These are phyloP conservation scores for Eristalis tenax DNA, from an alignment of 2,888 invertebrate species.

Conservation along the genomic window DNA sequence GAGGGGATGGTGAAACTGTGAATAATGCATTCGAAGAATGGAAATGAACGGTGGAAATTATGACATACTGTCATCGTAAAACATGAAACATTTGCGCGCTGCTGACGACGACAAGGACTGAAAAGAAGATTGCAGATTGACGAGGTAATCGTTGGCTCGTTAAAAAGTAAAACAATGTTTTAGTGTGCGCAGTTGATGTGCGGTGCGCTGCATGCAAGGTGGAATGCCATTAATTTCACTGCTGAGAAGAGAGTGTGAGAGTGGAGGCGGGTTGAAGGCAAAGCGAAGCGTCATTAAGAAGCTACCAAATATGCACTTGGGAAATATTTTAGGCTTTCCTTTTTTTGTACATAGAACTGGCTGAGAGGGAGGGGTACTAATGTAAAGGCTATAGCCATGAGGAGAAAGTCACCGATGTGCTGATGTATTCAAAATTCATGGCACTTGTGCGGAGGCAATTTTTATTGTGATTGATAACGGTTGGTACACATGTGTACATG, in stretches of 20 bases:
- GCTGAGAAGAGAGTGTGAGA: neutral
- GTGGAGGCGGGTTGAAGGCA: neutral
- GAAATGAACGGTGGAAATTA: slow-evolving; percentile 69
- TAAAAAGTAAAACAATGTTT: slow-evolving; percentile 64
- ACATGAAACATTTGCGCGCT: slow-evolving; percentile 61
- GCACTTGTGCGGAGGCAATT: neutral
- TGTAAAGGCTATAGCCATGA: neutral
- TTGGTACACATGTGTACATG: neutral
- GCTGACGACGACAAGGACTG: slow-evolving; percentile 16
- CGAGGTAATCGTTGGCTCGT: slow-evolving; percentile 69
- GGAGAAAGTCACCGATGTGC: neutral
- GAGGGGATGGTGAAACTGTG: slow-evolving; percentile 22
- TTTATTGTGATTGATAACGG: neutral
- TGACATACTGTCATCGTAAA: slow-evolving; percentile 71
- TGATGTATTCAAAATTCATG: neutral
- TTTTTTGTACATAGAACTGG: too few relatives aligned
- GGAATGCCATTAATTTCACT: neutral
- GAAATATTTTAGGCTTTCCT: neutral
- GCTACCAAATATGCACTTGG: neutral
- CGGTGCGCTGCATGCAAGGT: neutral
- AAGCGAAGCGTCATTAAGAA: neutral
- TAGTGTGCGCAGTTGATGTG: slow-evolving; percentile 3
- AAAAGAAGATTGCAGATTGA: slow-evolving; percentile 56
- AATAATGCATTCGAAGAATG: slow-evolving; percentile 69
- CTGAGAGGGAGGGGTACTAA: neutral